Evolutionary conservation across 2,888 invertebrate genomes (phyloP), one percentile per base, ranked within the genome.

Genomic region (Polymixis flavicincta): DNA sequence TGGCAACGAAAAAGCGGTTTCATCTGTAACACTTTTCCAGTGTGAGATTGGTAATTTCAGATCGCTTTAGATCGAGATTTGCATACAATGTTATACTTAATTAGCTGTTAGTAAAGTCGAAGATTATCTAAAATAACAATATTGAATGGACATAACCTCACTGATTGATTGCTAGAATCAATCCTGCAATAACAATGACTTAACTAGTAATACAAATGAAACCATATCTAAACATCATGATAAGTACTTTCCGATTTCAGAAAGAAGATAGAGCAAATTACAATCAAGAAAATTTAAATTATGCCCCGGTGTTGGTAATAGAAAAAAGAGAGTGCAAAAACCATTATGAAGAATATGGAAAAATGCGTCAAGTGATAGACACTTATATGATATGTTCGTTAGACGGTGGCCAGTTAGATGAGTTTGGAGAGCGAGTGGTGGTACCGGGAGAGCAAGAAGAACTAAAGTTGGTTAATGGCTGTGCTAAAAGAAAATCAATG

Each of bases 341-440:
- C 0, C 69, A 74, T 9, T 92, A 89, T 70, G 45, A 25, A 1
- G 68, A 80, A 2, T 73, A 85, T 11, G 37, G 61, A 17, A 69
- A 71, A 8, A 78, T 92, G 70, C 60, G 6, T 9, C 19, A 57
- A 0, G 73, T 87, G 0, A 92, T 93, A 61, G 89, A 90, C 0
- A 85, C 78, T 7, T 90, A 91, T 59, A 93, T 92, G 93, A 87
- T 93, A 52, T 93, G 92, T 65, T 85, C 92, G 0, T 63, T 81
- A 11, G 80, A 65, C 0, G 25, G 52, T 1, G 90, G 91, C 0
- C 78, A 79, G 9, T 70, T 92, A 2, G 68, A 91, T 70, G 87
- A 85, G 0, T 22, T 4, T 48, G 85, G 80, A 3, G 55, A 67
- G 0, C 37, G 3, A 54, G 14, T 19, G 17, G 25, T 7, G 19